Percentiles rank a stretch among this genome's conserved stretches.
These are phyloP conservation scores for Coracopsis vasa DNA, from an alignment of 2,113 vertebrate species.

Conservation along the genomic window DNA sequence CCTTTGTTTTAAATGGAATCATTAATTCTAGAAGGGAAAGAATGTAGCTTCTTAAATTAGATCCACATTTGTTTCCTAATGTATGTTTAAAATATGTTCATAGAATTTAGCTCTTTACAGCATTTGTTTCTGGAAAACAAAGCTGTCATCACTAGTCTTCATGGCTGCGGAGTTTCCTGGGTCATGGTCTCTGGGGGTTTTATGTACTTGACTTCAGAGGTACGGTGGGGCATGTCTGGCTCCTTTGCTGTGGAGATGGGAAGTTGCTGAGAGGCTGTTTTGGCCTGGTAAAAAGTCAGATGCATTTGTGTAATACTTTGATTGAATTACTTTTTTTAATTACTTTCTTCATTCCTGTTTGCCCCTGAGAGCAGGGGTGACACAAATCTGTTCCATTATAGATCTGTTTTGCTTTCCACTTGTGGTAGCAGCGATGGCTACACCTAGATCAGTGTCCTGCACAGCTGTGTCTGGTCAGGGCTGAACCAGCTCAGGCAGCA, in stretches of 20 bases:
- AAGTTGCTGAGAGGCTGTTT: not conserved
- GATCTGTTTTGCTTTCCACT: not conserved
- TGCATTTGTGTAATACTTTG: not conserved
- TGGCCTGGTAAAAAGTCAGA: not conserved
- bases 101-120: not conserved
- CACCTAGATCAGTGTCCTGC: too few relatives aligned
- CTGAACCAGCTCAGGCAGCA: too few relatives aligned
- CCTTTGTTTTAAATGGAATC: not conserved
- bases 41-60: not conserved
- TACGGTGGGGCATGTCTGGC: fast-evolving
- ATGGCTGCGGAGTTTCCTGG: not conserved
- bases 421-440: not conserved
- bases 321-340: not conserved
- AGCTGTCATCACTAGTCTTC: not conserved
- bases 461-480: fast-evolving
- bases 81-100: not conserved
- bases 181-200: not conserved
- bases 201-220: not conserved
- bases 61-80: constrained; percentile 1
- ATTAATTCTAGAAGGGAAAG: not conserved
- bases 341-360: not conserved
- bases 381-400: not conserved
- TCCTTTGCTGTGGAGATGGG: not conserved
- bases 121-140: not conserved
- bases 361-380: not conserved